These are phyloP conservation scores for Chrosomus eos DNA, from an alignment of 2,797 vertebrate genomes.

Conservation along the genomic window DNA sequence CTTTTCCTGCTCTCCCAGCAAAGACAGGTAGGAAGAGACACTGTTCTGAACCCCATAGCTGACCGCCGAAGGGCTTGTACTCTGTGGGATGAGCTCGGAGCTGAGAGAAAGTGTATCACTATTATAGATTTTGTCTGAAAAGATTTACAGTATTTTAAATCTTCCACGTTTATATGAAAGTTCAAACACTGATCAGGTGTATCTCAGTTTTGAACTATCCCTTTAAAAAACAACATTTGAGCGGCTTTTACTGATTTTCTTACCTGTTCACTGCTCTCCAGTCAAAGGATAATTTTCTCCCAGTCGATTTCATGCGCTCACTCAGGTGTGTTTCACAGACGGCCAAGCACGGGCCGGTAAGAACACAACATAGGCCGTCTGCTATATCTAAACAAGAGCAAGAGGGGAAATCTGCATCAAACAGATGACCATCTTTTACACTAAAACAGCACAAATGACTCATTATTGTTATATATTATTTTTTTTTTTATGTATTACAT, in stretches of 20 bases:
- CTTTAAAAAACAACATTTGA: background rate
- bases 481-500: background rate
- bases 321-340: conserved; percentile 59
- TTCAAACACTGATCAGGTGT: background rate
- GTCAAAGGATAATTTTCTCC: conserved; percentile 75
- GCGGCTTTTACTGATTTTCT: conserved; percentile 13
- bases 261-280: conserved; percentile 81
- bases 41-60: conserved; percentile 84
- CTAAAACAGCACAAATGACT: background rate
- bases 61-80: conserved; percentile 70
- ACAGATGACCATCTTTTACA: background rate
- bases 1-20: conserved; percentile 61
- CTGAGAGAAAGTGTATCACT: conserved; percentile 62
- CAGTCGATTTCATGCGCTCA: conserved; percentile 52
- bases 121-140: background rate
- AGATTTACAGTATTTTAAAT: background rate
- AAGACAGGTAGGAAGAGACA: conserved; percentile 81
- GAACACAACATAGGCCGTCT: conserved; percentile 84
- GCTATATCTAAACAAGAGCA: conserved; percentile 76
- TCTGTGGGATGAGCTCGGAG: conserved; percentile 62
- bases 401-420: background rate
- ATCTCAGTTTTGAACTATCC: background rate
- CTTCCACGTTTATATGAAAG: background rate
- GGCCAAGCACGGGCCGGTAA: conserved; percentile 83
- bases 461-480: too few relatives aligned